Evolutionary conservation across 2,888 invertebrate genomes (phyloP), one percentile per base, ranked within the genome.

Genomic region (Tinea pellionella): DNA sequence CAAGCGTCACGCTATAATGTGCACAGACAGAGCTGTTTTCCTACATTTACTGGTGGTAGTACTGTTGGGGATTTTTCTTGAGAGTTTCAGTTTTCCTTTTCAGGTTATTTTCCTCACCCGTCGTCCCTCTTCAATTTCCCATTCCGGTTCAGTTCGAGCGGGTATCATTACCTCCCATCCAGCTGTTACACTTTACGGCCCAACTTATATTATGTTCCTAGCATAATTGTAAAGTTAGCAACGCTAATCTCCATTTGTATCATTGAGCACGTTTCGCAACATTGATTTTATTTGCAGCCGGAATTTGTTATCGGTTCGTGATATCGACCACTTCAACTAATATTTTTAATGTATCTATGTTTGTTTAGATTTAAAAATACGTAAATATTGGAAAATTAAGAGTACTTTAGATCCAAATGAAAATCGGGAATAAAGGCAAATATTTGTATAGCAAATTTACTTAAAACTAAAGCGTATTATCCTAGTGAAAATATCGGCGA

Each of bases 121-220:
- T 65, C 57, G 64, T 68, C 69, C 66, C 69, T 73, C 67, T 75
- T 77, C 72, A 76, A 79, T 77, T 72, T 74, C 73, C 71, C 73
- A 75, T 75, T 70, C 63, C 64, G 66, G 65, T 66, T 72, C 67
- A 66, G 72, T 74, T 68, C 69, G 69, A 74, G 68, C 70, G 69
- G 72, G 71, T 73, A 79, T 77, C 77, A 77, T 80, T 79, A 78
- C 73, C 73, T 71, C 67, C 69, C 75, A 75, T 75, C 75, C 81
- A 83, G 82, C 80, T 82, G 86, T 82, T 83, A 82, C 84, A 73
- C 65, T 81, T 84, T 80, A 80, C 75, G 75, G 67, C 67, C 71
- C 63, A 84, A 84, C 79, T 84, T 82, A 73, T 77, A 78, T 80
- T 79, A 82, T 76, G 77, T 74, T 75, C 71, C 68, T 64, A 70